Evolutionary conservation across 2,797 vertebrate species (phyloP).

Genomic region (Huso huso): DNA sequence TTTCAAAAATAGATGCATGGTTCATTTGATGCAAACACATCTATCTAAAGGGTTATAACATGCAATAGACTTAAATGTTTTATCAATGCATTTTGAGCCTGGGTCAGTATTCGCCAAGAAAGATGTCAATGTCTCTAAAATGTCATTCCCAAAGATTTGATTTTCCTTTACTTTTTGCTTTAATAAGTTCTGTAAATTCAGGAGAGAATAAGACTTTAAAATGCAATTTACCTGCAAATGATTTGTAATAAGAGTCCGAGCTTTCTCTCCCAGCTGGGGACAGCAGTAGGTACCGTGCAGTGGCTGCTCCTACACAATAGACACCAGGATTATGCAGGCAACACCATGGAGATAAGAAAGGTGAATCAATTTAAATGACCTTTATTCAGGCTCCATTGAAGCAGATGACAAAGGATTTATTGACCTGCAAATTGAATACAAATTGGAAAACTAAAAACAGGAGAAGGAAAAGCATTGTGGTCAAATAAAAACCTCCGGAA

Average conservation of each 20-base stretch:
- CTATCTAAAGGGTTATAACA: no score
- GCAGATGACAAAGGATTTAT: constrained; percentile 51
- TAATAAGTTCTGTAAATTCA: no score
- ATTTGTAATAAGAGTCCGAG: constrained; percentile 45
- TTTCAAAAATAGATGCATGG: no score
- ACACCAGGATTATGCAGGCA: constrained; percentile 43
- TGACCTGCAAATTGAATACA: constrained; percentile 31
- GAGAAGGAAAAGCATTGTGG: constrained; percentile 15
- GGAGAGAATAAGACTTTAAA: constrained; percentile 27
- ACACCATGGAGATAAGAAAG: constrained; percentile 37
- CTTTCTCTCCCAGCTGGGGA: constrained; percentile 37
- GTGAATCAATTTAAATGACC: constrained; percentile 49
- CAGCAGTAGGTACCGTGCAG: constrained; percentile 27
- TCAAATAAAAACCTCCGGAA: constrained; percentile 21
- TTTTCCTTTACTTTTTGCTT: no score
- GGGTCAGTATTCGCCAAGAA: no score
- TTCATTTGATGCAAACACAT: no score
- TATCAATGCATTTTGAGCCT: no score
- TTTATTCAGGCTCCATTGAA: constrained; percentile 47
- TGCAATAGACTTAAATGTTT: no score
- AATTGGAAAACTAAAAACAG: constrained; percentile 38
- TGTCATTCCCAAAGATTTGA: no score
- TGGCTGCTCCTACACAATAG: constrained; percentile 33
- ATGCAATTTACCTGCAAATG: constrained; percentile 27
- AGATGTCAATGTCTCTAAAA: no score